Evolutionary conservation across 2,113 vertebrate genomes (phyloP), one percentile per base, ranked within the genome.

Genomic region (Hemicordylus capensis): DNA sequence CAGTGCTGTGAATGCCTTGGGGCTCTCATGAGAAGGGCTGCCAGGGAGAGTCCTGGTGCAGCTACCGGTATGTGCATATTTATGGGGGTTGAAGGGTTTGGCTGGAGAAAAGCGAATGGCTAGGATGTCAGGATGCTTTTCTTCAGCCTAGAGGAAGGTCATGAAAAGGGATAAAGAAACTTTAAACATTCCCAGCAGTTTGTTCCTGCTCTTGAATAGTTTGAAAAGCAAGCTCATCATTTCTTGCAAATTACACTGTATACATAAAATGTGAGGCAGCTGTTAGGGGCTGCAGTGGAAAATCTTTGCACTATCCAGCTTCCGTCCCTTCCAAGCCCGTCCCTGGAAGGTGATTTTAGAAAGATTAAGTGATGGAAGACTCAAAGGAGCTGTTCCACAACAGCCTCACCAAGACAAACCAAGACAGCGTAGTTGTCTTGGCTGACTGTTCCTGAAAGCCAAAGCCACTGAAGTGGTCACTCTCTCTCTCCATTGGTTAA

Each of bases 311-410:
- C 59, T 42, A 34, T 75, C 70, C 39, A 81, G 28, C 22, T 73
- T 28, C 37, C 42, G 26, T 37, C 22, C 42, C 56, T 37, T 46
- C n/a, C 1, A 14, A 58, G 28, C 37, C 61, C n/a, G n/a, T n/a
- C n/a, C n/a, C n/a, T n/a, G 1, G 34, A 56, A 75, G 59, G 20
- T 75, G 85, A 86, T 54, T 46, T 34, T 39, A 74, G 59, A 86
- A 86, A 80, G 67, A 66, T 66, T 66, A 81, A 63, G 8, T 63
- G 77, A 74, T 20, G 61, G 44, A 63, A 73, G 76, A 63, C 39
- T 46, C 42, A 85, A 44, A 56, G 39, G 31, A 78, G 75, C 64
- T 20, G 58, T 61, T 51, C n/a, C 8, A 2, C 24, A 81, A 59
- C 51, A 58, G 34, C 81, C 72, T 74, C 42, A 20, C 58, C 34